These are phyloP conservation scores for Cybosia mesomella DNA, from an alignment of 2,888 invertebrate species.

Conservation along the genomic window DNA sequence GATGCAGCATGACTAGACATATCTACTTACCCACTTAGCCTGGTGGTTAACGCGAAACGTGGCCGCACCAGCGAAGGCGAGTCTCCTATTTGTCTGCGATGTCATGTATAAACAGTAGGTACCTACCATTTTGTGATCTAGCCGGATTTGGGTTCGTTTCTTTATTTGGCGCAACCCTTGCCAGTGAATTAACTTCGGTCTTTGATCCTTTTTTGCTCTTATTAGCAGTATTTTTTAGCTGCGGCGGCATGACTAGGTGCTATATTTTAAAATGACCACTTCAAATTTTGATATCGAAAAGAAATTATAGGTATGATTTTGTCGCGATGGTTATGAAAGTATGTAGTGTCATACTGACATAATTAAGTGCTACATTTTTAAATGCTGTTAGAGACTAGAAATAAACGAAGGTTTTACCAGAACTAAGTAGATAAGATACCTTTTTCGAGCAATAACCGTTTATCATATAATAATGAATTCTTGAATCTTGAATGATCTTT, in stretches of 20 bases:
- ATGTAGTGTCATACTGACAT: conserved; percentile 3
- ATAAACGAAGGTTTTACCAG: background rate
- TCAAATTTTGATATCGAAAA: conserved; percentile 13
- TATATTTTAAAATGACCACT: background rate
- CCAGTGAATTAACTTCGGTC: background rate
- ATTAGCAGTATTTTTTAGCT: background rate
- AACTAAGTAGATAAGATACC: background rate
- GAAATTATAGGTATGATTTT: background rate
- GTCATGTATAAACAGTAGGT: background rate
- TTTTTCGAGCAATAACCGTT: background rate
- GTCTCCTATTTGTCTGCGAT: background rate
- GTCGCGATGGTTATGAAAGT: conserved; percentile 10
- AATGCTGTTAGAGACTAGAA: background rate
- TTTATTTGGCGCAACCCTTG: background rate
- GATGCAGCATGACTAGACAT: background rate
- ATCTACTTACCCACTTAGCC: no score
- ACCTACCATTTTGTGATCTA: conserved; percentile 9
- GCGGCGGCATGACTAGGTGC: background rate
- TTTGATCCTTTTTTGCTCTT: conserved; percentile 10
- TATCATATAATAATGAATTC: no score
- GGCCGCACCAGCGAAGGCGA: background rate
- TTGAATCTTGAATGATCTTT: no score
- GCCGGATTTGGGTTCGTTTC: conserved; percentile 7
- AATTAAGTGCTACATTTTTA: background rate
- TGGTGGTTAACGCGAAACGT: no score